Evolutionary conservation across 2,888 invertebrate species (phyloP), one percentile per base, ranked within the genome.

Genomic region (Drosophila subquinaria): DNA sequence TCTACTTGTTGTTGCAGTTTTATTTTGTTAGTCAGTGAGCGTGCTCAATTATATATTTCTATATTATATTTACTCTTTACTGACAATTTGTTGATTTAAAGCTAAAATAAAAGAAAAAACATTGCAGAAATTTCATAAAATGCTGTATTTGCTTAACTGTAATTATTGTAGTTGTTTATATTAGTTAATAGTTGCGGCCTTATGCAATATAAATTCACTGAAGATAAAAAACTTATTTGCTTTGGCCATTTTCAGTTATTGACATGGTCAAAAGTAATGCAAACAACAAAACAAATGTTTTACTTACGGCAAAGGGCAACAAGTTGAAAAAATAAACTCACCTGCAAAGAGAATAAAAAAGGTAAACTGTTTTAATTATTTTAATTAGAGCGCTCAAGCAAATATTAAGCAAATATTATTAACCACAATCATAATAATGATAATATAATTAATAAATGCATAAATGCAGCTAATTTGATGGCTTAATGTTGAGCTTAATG

Each of bases 331-430:
- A 33, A 8, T n/a, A 5, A 56, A 86, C 85, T 89, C 86, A 89
- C 88, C 90, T 89, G 66, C 0, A 89, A 89, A 6, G 23, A 47
- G 36, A 59, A 52, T n/a, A 56, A 56, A n/a, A 6, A 11, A 48
- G 27, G 42, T 43, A 78, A 73, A 64, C 17, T 50, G 2, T 43
- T 66, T 50, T 64, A 70, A 83, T 65, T 56, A 61, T 43, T 66
- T 50, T 64, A 70, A 83, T 65, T 57, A 61, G 35, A 20, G 47
- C 38, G 3, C 13, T 42, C 45, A 27, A 27, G 27, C 27, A 27
- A 27, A 27, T 27, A 27, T 64, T 74, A 35, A 40, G 42, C 36
- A 48, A 64, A 64, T 59, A 48, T 10, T 15, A 17, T 13, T 48
- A 27, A 23, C 0, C 15, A 11, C 13, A n/a, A 27, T 36, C 9